phyloP scores from a whole-genome alignment of 2,797 vertebrate species.

The Okamejei kenojei region DNA sequence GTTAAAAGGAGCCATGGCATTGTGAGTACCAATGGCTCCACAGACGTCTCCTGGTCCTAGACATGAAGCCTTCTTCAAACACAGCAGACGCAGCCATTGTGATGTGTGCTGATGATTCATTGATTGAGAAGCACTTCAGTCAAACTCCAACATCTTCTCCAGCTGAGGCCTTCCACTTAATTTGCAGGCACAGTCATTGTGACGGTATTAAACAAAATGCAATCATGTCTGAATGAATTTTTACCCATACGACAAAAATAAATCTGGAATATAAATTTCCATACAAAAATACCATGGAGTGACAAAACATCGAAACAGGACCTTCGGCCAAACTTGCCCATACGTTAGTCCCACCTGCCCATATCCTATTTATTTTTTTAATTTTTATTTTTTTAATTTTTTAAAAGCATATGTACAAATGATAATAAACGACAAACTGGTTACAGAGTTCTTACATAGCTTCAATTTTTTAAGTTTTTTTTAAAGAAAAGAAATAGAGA shows the following conservation, averaged over 20 bases:
- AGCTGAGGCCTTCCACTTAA: slow-evolving; percentile 10
- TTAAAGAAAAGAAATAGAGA: too few species aligned
- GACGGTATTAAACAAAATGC: not conserved
- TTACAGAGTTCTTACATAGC: too few species aligned
- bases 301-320: too few species aligned
- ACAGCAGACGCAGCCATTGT: not conserved
- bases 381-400: too few species aligned
- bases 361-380: too few species aligned
- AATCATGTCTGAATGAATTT: not conserved
- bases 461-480: too few species aligned
- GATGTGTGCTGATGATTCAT: slow-evolving; percentile 7
- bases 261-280: not conserved
- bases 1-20: not conserved
- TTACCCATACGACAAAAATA: not conserved
- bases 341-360: too few species aligned
- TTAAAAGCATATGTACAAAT: too few species aligned
- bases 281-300: not conserved
- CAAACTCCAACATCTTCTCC: slow-evolving; percentile 17
- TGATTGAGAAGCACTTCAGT: slow-evolving; percentile 20
- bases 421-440: too few species aligned
- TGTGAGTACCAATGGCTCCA: not conserved
- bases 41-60: not conserved
- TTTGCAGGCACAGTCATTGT: not conserved
- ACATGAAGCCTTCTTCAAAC: not conserved
- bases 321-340: too few species aligned